phyloP scores from a whole-genome alignment of 2,113 vertebrate genomes.

The Caloenas nicobarica region DNA sequence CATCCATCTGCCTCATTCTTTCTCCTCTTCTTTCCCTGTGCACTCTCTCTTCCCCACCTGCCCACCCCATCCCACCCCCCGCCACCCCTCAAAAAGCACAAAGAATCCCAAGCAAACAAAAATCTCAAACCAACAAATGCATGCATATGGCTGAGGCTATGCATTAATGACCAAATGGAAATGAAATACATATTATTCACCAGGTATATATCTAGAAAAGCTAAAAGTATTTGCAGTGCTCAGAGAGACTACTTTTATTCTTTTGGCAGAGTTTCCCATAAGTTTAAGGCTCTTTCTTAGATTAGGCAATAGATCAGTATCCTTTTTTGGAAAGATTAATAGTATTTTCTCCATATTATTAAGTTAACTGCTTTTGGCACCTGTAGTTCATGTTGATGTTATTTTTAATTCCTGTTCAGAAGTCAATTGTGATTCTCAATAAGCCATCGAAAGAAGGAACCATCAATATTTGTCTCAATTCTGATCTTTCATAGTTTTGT shows the following conservation, averaged over 20 bases:
- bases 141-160: not conserved
- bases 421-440: slow-evolving; percentile 53
- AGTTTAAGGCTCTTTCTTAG: slow-evolving; percentile 37
- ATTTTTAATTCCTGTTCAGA: slow-evolving; percentile 71
- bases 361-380: slow-evolving; percentile 59
- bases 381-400: slow-evolving; percentile 65
- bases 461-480: not conserved
- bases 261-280: slow-evolving; percentile 38
- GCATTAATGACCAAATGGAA: slow-evolving; percentile 35
- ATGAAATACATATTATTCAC: slow-evolving; percentile 20
- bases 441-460: slow-evolving; percentile 36
- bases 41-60: no score
- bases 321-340: slow-evolving; percentile 57
- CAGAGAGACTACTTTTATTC: slow-evolving; percentile 37
- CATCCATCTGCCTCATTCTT: not conserved
- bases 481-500: not conserved
- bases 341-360: slow-evolving; percentile 59
- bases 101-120: not conserved
- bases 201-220: slow-evolving; percentile 15
- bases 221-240: slow-evolving; percentile 37
- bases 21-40: not conserved
- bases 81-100: not conserved
- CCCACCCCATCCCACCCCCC: no score
- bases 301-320: slow-evolving; percentile 41
- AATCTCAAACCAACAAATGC: fast-evolving